Evolutionary conservation across 2,888 invertebrate species (phyloP).

Genomic region (Colletes collaris): DNA sequence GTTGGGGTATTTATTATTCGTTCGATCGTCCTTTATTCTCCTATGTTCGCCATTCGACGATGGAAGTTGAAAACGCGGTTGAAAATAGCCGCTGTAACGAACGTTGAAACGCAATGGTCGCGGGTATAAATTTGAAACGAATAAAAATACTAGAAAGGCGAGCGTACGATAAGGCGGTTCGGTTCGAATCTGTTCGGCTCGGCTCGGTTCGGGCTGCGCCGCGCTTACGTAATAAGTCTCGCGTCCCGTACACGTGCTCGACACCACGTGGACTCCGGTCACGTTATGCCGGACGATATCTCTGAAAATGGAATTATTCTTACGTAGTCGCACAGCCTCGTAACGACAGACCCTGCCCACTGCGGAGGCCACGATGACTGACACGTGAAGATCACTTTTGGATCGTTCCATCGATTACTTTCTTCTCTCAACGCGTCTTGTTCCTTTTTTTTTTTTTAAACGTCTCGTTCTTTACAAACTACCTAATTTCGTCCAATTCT

Average conservation of each 20-base stretch:
- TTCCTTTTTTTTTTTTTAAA: too few relatives aligned
- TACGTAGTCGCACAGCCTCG: slow-evolving; percentile 43
- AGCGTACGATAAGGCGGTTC: neutral
- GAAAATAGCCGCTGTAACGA: too few relatives aligned
- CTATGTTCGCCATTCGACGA: too few relatives aligned
- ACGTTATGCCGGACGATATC: slow-evolving; percentile 54
- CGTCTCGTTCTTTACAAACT: too few relatives aligned
- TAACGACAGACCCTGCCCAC: slow-evolving; percentile 29
- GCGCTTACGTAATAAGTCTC: slow-evolving; percentile 59
- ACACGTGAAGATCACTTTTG: slow-evolving; percentile 56
- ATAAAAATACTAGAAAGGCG: neutral
- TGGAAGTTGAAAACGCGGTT: too few relatives aligned
- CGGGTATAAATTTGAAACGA: neutral
- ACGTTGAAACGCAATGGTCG: neutral
- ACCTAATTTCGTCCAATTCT: too few relatives aligned
- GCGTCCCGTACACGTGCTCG: slow-evolving; percentile 59
- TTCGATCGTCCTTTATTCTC: too few relatives aligned
- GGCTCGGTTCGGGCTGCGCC: slow-evolving; percentile 12
- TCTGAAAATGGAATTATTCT: slow-evolving; percentile 62
- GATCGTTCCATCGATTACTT: slow-evolving; percentile 2
- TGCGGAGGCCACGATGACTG: slow-evolving; percentile 26
- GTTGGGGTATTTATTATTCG: too few relatives aligned
- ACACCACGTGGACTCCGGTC: slow-evolving; percentile 63
- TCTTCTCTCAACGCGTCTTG: neutral
- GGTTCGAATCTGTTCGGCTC: slow-evolving; percentile 13